Conservation (phyloP, 2,113 vertebrate genomes). For the Sapayoa aenigma region DNA sequence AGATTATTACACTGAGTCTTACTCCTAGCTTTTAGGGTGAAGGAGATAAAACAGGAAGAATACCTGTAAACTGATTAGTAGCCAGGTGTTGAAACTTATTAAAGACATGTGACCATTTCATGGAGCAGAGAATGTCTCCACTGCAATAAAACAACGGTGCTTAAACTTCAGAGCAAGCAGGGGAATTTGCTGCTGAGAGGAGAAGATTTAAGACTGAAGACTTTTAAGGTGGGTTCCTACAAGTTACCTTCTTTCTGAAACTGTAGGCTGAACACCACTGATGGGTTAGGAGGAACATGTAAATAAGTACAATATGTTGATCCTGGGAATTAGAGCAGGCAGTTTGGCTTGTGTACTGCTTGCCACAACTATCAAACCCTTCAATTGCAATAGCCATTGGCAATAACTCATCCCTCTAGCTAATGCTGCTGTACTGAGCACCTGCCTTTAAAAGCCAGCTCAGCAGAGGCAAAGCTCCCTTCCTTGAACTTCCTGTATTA, state of each 20-base stretch:
- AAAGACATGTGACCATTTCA: neutral
- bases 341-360: neutral
- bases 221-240: neutral
- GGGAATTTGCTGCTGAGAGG: neutral
- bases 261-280: neutral
- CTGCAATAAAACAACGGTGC: neutral
- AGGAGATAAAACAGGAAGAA: neutral
- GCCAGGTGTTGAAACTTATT: neutral
- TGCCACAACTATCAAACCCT: neutral
- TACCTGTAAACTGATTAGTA: neutral
- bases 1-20: neutral
- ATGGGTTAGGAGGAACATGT: neutral
- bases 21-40: neutral
- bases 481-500: neutral
- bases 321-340: neutral
- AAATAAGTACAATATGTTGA: neutral
- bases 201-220: neutral
- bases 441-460: neutral
- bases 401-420: neutral
- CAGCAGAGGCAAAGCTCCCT: rapidly evolving
- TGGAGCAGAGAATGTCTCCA: neutral
- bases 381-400: neutral
- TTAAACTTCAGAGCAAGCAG: neutral
- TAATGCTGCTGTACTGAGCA: neutral
- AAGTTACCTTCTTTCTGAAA: neutral